Conservation (phyloP, 1,140 invertebrate genomes). For the Temnothorax longispinosus region DNA sequence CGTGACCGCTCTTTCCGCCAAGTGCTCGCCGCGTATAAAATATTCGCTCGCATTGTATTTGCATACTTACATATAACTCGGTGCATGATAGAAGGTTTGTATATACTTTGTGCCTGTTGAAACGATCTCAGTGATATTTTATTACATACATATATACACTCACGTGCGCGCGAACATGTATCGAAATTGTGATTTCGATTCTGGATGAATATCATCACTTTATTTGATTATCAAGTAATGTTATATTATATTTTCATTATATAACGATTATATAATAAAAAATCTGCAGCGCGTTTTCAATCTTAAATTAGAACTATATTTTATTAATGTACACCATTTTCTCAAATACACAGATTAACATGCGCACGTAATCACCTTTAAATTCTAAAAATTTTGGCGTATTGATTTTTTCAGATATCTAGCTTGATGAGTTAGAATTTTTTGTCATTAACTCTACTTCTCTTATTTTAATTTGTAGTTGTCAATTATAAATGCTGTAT, state of each 20-base stretch:
- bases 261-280: not conserved
- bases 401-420: not conserved
- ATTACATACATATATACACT: not conserved
- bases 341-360: too few relatives aligned
- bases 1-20: constrained; percentile 45
- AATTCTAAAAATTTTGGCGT: not conserved
- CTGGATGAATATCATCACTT: constrained; percentile 1
- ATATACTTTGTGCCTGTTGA: not conserved
- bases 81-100: constrained; percentile 47
- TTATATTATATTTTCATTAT: not conserved
- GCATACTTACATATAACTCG: constrained; percentile 53
- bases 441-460: too few relatives aligned
- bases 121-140: constrained; percentile 39
- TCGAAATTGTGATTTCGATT: constrained; percentile 22
- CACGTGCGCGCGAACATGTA: not conserved
- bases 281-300: not conserved
- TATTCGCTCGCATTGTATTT: constrained; percentile 59
- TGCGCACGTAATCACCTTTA: not conserved
- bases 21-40: constrained; percentile 55
- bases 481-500: not conserved
- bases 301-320: not conserved
- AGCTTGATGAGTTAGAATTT: too few relatives aligned
- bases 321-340: not conserved
- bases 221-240: not conserved
- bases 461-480: not conserved